Evolutionary conservation across 2,888 invertebrate species (phyloP), one percentile per base, ranked within the genome.

Genomic region (Orthosia gothica): DNA sequence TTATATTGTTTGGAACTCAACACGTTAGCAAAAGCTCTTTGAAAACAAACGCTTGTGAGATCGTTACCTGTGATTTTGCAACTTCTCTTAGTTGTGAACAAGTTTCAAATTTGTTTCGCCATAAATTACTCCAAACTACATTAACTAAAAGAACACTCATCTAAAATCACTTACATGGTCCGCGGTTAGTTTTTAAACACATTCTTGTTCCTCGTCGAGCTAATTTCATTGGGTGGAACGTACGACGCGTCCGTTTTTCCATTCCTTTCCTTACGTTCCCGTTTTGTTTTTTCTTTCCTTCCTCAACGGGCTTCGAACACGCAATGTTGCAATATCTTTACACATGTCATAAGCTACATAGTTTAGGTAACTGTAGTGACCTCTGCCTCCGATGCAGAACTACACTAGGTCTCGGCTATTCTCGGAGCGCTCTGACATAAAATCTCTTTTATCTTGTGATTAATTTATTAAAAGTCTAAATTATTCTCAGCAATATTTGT

Each of bases 391-490:
- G 87, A 89, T 89, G 88, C 87, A 90, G 88, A 69, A 89, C 85
- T 89, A 85, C 93, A 91, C 89, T 91, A 90, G 93, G 91, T 91
- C 90, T 90, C 74, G 75, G 85, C 90, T 93, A 92, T 93, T 93
- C 83, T 89, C 85, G 87, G 90, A 90, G 85, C 76, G 72, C 79
- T 86, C 85, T 87, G 89, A 89, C 89, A 91, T 86, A 86, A 89
- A 88, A 88, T 84, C 81, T 78, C 74, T 74, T 70, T 78, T 63
- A 70, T 74, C 70, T 74, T n/a, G 54, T 74, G 65, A 76, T 64
- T 63, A 64, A 76, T 78, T 71, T 55, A 87, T 89, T 79, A 77
- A 86, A 62, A 70, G 59, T 64, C n/a, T 64, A 54, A 70, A 75
- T 26, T 68, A 63, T 79, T 75, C 55, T n/a, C 11, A 45, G 45